phyloP scores from a whole-genome alignment of 2,113 vertebrate genomes.

The Nothocercus julius region DNA sequence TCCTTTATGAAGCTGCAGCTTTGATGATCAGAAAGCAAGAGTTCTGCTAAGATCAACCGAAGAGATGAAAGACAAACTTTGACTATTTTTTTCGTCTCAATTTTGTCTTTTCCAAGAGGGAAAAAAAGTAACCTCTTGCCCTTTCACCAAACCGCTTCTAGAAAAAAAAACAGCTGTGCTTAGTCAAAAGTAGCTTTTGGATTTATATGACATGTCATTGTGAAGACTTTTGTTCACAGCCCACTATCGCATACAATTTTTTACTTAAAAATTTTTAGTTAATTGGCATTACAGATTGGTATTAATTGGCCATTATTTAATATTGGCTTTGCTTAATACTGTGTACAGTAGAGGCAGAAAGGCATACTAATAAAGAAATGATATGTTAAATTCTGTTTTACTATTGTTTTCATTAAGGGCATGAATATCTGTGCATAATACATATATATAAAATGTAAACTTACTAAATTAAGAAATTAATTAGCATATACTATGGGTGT shows the following conservation, averaged over 20 bases:
- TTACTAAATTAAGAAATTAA: background rate
- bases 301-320: no score
- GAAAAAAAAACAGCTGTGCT: background rate
- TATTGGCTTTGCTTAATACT: background rate
- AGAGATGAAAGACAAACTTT: conserved; percentile 33
- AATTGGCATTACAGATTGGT: background rate
- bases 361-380: background rate
- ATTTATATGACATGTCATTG: background rate
- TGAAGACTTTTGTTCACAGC: background rate
- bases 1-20: background rate
- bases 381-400: background rate
- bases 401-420: background rate
- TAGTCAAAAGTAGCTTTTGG: background rate
- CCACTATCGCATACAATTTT: background rate
- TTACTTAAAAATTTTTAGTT: background rate
- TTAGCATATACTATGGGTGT: background rate
- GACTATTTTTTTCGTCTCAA: background rate
- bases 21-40: conserved; percentile 28
- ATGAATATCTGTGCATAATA: background rate
- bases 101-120: background rate
- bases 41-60: background rate
- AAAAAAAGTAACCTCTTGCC: background rate
- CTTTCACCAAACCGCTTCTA: background rate
- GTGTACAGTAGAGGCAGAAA: background rate
- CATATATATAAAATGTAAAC: background rate